phyloP scores from a whole-genome alignment of 2,797 vertebrate species.

The Sebastes vulpes region DNA sequence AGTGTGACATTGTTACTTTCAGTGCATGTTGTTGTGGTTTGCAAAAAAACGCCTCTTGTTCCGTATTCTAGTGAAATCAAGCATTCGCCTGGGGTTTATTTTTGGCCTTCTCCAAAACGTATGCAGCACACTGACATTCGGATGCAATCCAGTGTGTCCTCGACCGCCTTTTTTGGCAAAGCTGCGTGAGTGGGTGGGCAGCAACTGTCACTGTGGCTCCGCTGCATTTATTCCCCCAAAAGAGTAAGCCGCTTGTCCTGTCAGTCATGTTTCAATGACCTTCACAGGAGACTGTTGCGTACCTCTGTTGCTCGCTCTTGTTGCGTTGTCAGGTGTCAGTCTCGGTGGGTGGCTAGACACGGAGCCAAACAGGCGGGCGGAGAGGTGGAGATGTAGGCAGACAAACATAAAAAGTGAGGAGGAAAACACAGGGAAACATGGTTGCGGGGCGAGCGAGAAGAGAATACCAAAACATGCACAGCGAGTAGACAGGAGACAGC shows the following conservation, averaged over 20 bases:
- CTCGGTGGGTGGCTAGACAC: slow-evolving; percentile 59
- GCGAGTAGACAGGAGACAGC: slow-evolving; percentile 54
- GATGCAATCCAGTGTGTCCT: slow-evolving; percentile 59
- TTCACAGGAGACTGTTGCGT: slow-evolving; percentile 49
- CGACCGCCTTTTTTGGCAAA: slow-evolving; percentile 46
- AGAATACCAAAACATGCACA: slow-evolving; percentile 59
- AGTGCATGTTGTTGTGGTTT: background rate
- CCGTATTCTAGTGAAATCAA: background rate
- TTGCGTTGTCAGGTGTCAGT: slow-evolving; percentile 68
- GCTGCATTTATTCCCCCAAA: slow-evolving; percentile 61
- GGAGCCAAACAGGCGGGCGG: slow-evolving; percentile 42
- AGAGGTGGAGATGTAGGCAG: slow-evolving; percentile 46
- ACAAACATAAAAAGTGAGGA: slow-evolving; percentile 39
- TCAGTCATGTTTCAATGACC: slow-evolving; percentile 72
- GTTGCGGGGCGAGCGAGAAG: slow-evolving; percentile 42
- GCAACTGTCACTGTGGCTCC: slow-evolving; percentile 63
- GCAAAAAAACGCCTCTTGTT: background rate
- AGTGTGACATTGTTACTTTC: slow-evolving; percentile 20
- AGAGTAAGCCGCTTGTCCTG: slow-evolving; percentile 61
- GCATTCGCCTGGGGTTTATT: slow-evolving; percentile 26
- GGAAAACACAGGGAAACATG: slow-evolving; percentile 47
- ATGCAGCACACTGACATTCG: slow-evolving; percentile 49
- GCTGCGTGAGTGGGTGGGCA: slow-evolving; percentile 63
- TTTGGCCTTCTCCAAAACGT: slow-evolving; percentile 36
- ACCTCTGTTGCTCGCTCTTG: slow-evolving; percentile 41